These are phyloP conservation scores for Melanotus villosus DNA, from an alignment of 2,888 invertebrate species.

Conservation along the genomic window DNA sequence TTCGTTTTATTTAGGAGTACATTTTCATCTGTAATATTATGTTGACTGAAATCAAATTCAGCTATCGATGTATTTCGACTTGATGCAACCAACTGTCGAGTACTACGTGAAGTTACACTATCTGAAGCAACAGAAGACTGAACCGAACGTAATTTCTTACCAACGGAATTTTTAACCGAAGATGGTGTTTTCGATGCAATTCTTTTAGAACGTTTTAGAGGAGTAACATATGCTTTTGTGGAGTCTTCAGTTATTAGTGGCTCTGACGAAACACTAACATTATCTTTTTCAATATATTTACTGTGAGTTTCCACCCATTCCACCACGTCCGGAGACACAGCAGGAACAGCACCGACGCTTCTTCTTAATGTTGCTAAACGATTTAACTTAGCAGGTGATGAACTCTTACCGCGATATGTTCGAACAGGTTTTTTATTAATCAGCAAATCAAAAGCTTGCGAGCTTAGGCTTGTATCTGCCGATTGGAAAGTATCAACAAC, in stretches of 20 bases:
- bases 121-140: too few relatives aligned
- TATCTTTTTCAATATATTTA: neutral
- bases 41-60: too few relatives aligned
- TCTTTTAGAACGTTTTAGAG: neutral
- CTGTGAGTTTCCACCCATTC: constrained; percentile 17
- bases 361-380: neutral
- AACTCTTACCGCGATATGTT: constrained; percentile 26
- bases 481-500: neutral
- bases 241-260: neutral
- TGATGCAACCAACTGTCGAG: too few relatives aligned
- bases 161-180: neutral
- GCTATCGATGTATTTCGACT: too few relatives aligned
- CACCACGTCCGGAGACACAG: neutral
- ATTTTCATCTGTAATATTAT: too few relatives aligned
- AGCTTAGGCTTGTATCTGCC: too few relatives aligned
- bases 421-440: constrained; percentile 12
- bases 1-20: too few relatives aligned
- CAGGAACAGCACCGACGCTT: neutral
- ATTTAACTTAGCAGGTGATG: constrained; percentile 1
- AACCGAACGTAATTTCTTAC: too few relatives aligned
- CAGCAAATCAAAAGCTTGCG: neutral
- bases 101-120: too few relatives aligned
- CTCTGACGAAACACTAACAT: neutral
- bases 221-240: neutral
- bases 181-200: neutral